phyloP scores from a whole-genome alignment of 2,113 vertebrate species.

The Eidolon helvum region DNA sequence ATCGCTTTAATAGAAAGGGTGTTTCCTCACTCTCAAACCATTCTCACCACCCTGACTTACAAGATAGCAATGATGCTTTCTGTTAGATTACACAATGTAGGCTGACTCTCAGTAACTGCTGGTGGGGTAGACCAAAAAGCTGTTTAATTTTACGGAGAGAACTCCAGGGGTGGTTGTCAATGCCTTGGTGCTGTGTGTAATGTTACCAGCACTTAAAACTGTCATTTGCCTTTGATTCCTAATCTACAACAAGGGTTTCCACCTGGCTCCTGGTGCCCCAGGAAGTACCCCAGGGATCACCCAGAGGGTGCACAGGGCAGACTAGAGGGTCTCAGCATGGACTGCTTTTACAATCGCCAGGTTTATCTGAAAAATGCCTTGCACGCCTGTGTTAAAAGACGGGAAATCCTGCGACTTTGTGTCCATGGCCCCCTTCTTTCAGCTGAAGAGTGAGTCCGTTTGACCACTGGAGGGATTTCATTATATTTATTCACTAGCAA shows the following conservation, averaged over 20 bases:
- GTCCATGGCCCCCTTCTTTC: not conserved
- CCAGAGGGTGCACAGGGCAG: not conserved
- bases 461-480: not conserved
- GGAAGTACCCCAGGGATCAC: not conserved
- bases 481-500: not conserved
- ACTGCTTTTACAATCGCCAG: not conserved
- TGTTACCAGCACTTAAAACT: not conserved
- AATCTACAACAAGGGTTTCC: not conserved
- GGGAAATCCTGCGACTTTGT: not conserved
- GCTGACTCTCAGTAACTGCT: not conserved
- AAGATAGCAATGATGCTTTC: not conserved
- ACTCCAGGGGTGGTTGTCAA: not conserved
- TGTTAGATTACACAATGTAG: not conserved
- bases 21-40: conserved; percentile 13
- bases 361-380: not conserved
- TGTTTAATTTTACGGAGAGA: not conserved
- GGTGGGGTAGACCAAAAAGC: not conserved
- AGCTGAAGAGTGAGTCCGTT: not conserved
- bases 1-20: conserved; percentile 24
- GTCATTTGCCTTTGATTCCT: not conserved
- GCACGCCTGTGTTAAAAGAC: not conserved
- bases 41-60: not conserved
- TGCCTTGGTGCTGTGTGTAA: not conserved
- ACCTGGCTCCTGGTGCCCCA: not conserved
- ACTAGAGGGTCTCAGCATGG: not conserved